phyloP scores from a whole-genome alignment of 1,140 invertebrate species.

The Temnothorax longispinosus region DNA sequence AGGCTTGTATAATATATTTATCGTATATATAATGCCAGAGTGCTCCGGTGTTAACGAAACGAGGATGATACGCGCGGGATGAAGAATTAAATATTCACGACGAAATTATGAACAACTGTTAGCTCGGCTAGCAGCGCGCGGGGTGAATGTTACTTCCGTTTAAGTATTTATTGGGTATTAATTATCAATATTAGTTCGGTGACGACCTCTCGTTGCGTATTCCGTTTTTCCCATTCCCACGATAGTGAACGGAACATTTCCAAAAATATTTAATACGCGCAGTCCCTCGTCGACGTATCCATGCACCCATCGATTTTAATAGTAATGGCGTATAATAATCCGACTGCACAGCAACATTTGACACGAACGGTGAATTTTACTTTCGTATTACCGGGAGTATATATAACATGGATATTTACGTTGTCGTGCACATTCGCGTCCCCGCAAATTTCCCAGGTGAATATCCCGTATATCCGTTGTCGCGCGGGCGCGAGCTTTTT shows the following conservation, averaged over 20 bases:
- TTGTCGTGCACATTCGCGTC: constrained; percentile 30
- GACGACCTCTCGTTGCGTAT: constrained; percentile 40
- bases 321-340: constrained; percentile 46
- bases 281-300: background rate
- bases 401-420: constrained; percentile 30
- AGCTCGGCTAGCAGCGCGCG: background rate
- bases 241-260: constrained; percentile 23
- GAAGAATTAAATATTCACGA: constrained; percentile 64
- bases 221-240: constrained; percentile 32
- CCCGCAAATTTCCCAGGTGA: constrained; percentile 47
- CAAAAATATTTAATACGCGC: constrained; percentile 36
- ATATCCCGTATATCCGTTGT: background rate
- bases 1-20: constrained; percentile 51
- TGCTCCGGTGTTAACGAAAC: constrained; percentile 25
- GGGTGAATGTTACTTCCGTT: constrained; percentile 45
- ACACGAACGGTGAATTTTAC: constrained; percentile 34
- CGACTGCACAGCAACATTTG: background rate
- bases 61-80: background rate
- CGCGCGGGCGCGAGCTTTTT: constrained; percentile 4
- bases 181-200: constrained; percentile 57
- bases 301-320: constrained; percentile 9
- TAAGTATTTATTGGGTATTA: constrained; percentile 60
- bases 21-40: constrained; percentile 9
- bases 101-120: constrained; percentile 35
- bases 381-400: background rate